A percentile compares a stretch with the other conserved stretches of the same genome.
These are phyloP conservation scores for Hyalella azteca DNA, from an alignment of 2,888 invertebrate genomes.

Conservation along the genomic window DNA sequence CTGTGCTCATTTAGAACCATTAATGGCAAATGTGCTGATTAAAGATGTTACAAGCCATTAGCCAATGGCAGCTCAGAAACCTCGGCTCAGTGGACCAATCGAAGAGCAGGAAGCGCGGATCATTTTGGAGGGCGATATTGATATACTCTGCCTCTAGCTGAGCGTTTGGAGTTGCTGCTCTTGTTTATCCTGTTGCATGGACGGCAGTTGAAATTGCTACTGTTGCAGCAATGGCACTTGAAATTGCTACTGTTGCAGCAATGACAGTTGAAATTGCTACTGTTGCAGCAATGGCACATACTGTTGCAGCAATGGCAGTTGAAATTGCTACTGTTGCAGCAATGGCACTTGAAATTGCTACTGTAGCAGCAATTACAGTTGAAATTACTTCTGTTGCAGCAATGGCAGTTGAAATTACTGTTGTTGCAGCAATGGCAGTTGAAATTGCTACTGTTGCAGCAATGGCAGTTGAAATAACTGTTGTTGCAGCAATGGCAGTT, in stretches of 20 bases:
- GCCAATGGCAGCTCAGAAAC: constrained; percentile 9
- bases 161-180: not conserved
- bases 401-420: too few relatives aligned
- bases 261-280: not conserved
- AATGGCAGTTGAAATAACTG: too few relatives aligned
- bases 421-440: too few relatives aligned
- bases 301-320: not conserved
- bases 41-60: not conserved
- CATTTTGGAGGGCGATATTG: constrained; percentile 22
- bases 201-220: not conserved
- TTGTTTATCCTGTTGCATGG: not conserved
- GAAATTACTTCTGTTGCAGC: too few relatives aligned
- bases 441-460: too few relatives aligned
- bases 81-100: constrained; percentile 13
- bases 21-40: not conserved
- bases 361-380: too few relatives aligned
- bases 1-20: not conserved
- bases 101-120: constrained; percentile 25
- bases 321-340: not conserved
- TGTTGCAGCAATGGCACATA: not conserved
- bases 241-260: not conserved
- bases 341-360: too few relatives aligned
- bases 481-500: too few relatives aligned
- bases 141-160: not conserved
- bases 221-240: not conserved